phyloP scores from a whole-genome alignment of 2,888 invertebrate species.

The Cerceris ruficornis region DNA sequence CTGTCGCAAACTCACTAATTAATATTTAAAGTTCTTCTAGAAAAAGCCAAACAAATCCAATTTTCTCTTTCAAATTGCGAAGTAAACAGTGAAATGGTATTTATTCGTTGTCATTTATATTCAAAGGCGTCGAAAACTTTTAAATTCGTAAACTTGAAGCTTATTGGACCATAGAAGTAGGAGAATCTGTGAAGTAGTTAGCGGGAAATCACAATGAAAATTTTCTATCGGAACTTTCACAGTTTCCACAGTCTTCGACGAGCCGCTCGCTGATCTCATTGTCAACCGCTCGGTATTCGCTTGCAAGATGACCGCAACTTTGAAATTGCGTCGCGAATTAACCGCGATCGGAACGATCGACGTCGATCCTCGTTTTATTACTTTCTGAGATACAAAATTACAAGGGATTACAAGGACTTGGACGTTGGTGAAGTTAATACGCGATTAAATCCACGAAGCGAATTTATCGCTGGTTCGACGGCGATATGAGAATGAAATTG shows the following conservation, averaged over 20 bases:
- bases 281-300: constrained; percentile 4
- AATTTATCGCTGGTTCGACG: too few species aligned
- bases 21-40: neutral
- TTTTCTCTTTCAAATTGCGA: too few species aligned
- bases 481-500: too few species aligned
- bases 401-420: neutral
- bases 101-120: too few species aligned
- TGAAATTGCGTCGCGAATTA: constrained; percentile 14
- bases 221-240: constrained; percentile 1
- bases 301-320: constrained; percentile 9
- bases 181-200: neutral
- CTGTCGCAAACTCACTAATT: too few species aligned
- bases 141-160: too few species aligned
- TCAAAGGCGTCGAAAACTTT: too few species aligned
- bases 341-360: constrained; percentile 25
- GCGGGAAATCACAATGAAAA: neutral
- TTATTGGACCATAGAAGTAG: too few species aligned
- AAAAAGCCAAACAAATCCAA: neutral
- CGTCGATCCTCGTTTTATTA: constrained; percentile 9
- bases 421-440: neutral
- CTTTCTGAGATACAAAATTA: neutral
- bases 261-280: constrained; percentile 14
- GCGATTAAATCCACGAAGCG: too few species aligned
- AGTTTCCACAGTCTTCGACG: neutral
- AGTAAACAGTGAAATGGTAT: too few species aligned